Evolutionary conservation across 2,888 invertebrate species (phyloP), one percentile per base, ranked within the genome.

Genomic region (Chrysolina haemoptera): DNA sequence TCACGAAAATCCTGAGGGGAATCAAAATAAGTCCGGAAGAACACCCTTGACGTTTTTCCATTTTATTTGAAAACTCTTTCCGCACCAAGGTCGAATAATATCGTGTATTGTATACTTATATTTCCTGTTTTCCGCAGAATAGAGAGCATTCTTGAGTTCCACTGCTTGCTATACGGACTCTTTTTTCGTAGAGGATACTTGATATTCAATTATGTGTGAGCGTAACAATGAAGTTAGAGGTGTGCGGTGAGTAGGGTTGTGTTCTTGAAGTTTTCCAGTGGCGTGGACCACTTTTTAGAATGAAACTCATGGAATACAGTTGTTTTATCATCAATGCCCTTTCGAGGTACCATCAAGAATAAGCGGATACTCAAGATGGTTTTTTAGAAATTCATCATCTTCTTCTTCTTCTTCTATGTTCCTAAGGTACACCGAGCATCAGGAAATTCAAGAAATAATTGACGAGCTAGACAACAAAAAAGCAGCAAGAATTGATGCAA

Each of bases 151-250:
- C 59, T 59, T 35, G 59, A 59, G 59, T 59, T 59, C 27, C 59
- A 59, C 10, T 59, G 59, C 59, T 27, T 27, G 27, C 59, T 59
- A 59, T 59, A 35, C 59, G 35, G 59, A 35, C 59, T 59, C 22
- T 59, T 59, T 50, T 59, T 59, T 59, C 59, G 59, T 35, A 27
- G 27, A 59, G 22, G 59, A 35, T 59, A 59, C 59, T 59, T 59
- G 59, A 59, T 59, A 59, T 59, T 59, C 59, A 59, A 59, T 59
- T 59, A 59, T n/a, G 59, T 22, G 59, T 59, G 59, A 59, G 59
- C 11, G 22, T 9, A 59, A 59, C 59, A 59, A 59, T 59, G 59
- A 59, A 59, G 59, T 59, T 59, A 59, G 59, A 14, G 59, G 59
- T 35, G 59, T 59, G 59, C n/a, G 59, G 59, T 59, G 35, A 59